Percentiles rank a stretch among this genome's conserved stretches.
These are phyloP conservation scores for Lampris megalopsis DNA, from an alignment of 2,113 vertebrate genomes.

Conservation along the genomic window DNA sequence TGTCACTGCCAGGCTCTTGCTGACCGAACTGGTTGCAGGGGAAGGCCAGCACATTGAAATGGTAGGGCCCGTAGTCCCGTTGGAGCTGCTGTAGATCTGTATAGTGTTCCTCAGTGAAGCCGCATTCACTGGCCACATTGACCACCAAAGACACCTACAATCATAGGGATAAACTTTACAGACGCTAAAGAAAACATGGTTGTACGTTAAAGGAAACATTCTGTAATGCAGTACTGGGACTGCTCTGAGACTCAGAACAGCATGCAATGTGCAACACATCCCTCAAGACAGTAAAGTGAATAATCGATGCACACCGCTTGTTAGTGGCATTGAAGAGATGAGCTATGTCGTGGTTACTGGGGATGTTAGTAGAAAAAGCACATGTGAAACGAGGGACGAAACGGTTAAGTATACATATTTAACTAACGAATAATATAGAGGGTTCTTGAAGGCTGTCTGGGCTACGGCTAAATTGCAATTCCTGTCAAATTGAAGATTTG, in stretches of 20 bases:
- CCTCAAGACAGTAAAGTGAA: too few species aligned
- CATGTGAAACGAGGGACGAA: too few species aligned
- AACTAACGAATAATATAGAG: too few species aligned
- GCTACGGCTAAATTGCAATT: too few species aligned
- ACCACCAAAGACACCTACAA: conserved; percentile 92
- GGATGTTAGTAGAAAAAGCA: too few species aligned
- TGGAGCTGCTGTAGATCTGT: conserved; percentile 92
- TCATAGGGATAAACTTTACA: conserved; percentile 1
- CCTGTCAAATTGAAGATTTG: too few species aligned
- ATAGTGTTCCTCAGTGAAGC: conserved; percentile 95
- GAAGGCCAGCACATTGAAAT: conserved; percentile 97
- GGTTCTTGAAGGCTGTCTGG: too few species aligned
- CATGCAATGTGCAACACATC: neutral
- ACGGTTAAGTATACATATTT: too few species aligned
- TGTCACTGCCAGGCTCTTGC: conserved; percentile 94
- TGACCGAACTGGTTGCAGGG: conserved; percentile 99
- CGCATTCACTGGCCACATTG: conserved; percentile 96
- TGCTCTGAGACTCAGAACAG: neutral
- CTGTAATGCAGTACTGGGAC: neutral
- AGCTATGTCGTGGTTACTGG: too few species aligned
- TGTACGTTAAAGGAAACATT: too few species aligned
- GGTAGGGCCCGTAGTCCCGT: conserved; percentile 89
- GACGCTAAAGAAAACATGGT: neutral
- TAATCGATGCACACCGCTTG: too few species aligned
- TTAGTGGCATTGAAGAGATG: too few species aligned